Evolutionary conservation across 1,140 invertebrate species (phyloP), one percentile per base, ranked within the genome.

Genomic region (Drosophila paulistorum): DNA sequence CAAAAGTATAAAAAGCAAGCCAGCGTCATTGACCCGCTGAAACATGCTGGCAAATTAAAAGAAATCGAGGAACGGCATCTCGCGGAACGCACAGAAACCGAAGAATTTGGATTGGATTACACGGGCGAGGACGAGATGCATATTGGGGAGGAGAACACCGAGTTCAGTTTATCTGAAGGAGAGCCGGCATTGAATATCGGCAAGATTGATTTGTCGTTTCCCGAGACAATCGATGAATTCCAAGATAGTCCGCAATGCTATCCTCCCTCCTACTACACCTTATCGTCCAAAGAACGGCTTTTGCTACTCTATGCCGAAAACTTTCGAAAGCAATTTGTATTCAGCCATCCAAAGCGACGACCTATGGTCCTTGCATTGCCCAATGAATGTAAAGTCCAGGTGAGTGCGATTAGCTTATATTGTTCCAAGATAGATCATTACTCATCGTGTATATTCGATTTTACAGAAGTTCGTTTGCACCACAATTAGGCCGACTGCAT

Each of bases 331-430:
- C 97, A 98, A 79, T 97, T 95, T 93, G 69, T 76, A 2, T 60
- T 79, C 6, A 92, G 93, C 20, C 96, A 95, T 91, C 93, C 94
- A 1, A 91, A 95, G 59, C 93, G 96, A 66, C 95, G 95, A 74
- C 95, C 96, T 9, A 85, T 98, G 45, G 93, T 98, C 35, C 90
- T 98, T 13, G 96, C 95, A 26, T 94, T 95, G 51, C 94, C 95
- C 48, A 98, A 98, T 92, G 97, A 98, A 93, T 97, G 96, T 90
- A 94, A 94, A 48, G 86, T 95, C 41, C 95, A 96, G 94, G 95
- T 95, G 91, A 82, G 74, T 79, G 13, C 14, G 4, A 62, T 23
- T 23, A 59, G 7, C 1, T 23, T 0, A 30, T 30, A 23, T 20
- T 41, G 54, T 20, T 7, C 10, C 30, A 6, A 30, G 5, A 1